Base-by-base conservation (phyloP, 2,888 invertebrate species). In the Oegoconia quadripuncta region DNA sequence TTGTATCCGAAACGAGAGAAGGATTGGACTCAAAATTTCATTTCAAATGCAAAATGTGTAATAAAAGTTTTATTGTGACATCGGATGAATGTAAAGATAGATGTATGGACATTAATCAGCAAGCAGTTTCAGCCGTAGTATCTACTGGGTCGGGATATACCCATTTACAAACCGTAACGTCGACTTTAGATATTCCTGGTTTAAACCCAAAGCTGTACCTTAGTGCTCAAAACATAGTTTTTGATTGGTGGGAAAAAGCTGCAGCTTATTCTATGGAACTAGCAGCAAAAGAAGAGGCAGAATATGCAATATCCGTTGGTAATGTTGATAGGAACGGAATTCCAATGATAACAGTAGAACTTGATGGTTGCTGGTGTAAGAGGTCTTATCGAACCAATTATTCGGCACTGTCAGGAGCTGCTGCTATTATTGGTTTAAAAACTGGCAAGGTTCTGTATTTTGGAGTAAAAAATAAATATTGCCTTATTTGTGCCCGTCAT, bases 331-430 rank as follows among this genome's bases (percentile, higher is more conserved):
- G 37, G 39, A 22, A 43, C 22, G 36, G 42, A 22, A 11, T 29
- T 6, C 38, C 38, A n/a, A 11, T 42, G 16, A 39, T 42, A 35
- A 6, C 39, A 28, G 36, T 39, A 8, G 17, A 32, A 22, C n/a
- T 25, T 20, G 35, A 39, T 27, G 36, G 35, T 9, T 34, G 32
- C 32, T 42, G 39, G 39, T 16, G 18, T 17, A 41, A 41, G 25
- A 27, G 37, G 12, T 41, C 37, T 29, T 41, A 41, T 25, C 28
- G 32, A 20, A 35, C 30, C 32, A 14, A 17, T 7, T 34, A 37
- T 37, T 30, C 29, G 13, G 37, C 42, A 29, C 25, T 33, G 17
- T 43, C 39, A 22, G 39, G 43, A 34, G 40, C 44, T 6, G 44
- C 40, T 13, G 36, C 36, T 22, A 39, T 39, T 12, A 35, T 42